A percentile compares a stretch with the other conserved stretches of the same genome.
Evolutionary conservation across 1,140 invertebrate species (phyloP).

Genomic region (Lucilia cuprina): DNA sequence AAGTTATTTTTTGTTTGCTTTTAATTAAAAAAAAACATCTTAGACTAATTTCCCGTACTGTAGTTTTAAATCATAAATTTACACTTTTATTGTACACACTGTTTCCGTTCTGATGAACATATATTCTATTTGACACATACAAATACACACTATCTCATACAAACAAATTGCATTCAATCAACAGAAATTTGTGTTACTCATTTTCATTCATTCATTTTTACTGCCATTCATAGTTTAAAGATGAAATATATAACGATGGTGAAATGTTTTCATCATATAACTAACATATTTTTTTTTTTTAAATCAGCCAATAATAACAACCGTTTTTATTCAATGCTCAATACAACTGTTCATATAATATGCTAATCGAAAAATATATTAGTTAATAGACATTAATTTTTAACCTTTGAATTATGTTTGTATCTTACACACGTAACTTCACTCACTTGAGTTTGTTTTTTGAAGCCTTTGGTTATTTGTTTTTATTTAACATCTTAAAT

Average conservation of each 20-base stretch:
- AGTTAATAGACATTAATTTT: no score
- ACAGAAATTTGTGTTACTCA: background rate
- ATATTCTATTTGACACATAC: no score
- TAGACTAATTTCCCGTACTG: no score
- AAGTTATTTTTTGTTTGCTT: no score
- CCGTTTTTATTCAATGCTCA: no score
- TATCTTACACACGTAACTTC: background rate
- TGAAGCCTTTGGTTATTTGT: background rate
- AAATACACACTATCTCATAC: background rate
- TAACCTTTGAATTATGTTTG: background rate
- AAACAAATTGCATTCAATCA: background rate
- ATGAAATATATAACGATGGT: background rate
- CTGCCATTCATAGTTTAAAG: background rate
- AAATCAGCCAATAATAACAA: no score
- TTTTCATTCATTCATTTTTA: background rate
- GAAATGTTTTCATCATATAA: no score
- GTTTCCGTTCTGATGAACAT: background rate
- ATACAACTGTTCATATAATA: no score
- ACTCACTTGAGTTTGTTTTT: background rate
- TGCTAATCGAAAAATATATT: no score
- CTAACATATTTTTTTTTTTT: no score
- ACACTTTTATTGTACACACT: background rate
- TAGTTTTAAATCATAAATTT: no score
- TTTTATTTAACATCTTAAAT: background rate
- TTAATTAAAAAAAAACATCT: no score